Percentiles rank a stretch among this genome's conserved stretches.
Evolutionary conservation across 2,888 invertebrate species (phyloP).

Genomic region (Lasiommata megera): DNA sequence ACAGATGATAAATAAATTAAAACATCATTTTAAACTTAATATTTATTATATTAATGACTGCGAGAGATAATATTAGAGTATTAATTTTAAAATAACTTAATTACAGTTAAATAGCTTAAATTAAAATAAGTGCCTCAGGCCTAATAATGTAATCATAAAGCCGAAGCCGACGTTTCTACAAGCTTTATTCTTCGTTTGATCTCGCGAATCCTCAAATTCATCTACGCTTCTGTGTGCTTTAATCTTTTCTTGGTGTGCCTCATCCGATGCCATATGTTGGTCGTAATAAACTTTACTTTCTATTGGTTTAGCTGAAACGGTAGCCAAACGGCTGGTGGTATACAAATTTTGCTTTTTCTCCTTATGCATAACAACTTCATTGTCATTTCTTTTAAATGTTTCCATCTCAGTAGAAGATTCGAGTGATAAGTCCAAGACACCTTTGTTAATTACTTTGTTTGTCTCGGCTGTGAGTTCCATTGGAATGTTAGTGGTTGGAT

Average conservation of each 20-base stretch:
- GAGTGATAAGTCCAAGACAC: conserved; percentile 37
- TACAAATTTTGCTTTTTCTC: conserved; percentile 40
- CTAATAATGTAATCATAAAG: conserved; percentile 40
- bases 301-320: conserved; percentile 66
- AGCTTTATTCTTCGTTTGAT: conserved; percentile 40
- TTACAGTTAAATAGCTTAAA: conserved; percentile 15
- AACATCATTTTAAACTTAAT: conserved; percentile 45
- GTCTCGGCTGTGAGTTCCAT: conserved; percentile 8
- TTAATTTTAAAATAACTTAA: conserved; percentile 34
- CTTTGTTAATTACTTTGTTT: conserved; percentile 31
- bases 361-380: conserved; percentile 23
- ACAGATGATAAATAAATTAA: conserved; percentile 30
- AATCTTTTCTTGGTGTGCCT: conserved; percentile 63
- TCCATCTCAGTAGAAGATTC: neutral
- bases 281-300: conserved; percentile 50
- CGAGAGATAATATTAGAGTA: conserved; percentile 48
- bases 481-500: conserved; percentile 17
- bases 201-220: conserved; percentile 35
- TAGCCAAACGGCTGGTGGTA: conserved; percentile 64
- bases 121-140: conserved; percentile 41
- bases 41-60: conserved; percentile 70
- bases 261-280: conserved; percentile 67
- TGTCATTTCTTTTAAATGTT: neutral
- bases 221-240: conserved; percentile 59
- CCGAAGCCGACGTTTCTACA: conserved; percentile 40